These are phyloP conservation scores for Xylota segnis DNA, from an alignment of 2,888 invertebrate genomes.

Conservation along the genomic window DNA sequence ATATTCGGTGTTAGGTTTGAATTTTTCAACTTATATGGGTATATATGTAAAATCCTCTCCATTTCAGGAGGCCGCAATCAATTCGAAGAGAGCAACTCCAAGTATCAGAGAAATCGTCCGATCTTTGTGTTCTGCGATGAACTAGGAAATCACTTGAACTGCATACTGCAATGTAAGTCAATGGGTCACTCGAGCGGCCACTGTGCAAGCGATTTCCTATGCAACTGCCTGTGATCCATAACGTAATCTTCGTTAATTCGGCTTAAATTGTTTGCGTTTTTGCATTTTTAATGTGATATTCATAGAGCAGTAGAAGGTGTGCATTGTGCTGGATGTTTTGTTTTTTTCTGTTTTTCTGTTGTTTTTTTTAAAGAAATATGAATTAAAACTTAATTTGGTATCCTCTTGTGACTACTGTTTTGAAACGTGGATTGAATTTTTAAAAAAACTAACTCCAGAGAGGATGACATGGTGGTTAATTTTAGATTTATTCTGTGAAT, in stretches of 20 bases:
- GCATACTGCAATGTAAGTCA: constrained; percentile 78
- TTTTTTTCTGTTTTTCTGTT: no score
- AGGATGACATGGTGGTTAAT: constrained; percentile 48
- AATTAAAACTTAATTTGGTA: constrained; percentile 15
- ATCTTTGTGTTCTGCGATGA: constrained; percentile 79
- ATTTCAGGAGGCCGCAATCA: constrained; percentile 77
- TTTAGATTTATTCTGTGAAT: constrained; percentile 35
- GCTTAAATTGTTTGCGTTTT: constrained; percentile 45
- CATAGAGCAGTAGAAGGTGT: constrained; percentile 31
- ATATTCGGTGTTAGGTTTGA: constrained; percentile 62
- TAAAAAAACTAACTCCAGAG: not conserved
- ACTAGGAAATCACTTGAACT: constrained; percentile 79
- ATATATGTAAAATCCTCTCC: constrained; percentile 11
- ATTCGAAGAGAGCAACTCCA: constrained; percentile 77
- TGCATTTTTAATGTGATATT: constrained; percentile 49
- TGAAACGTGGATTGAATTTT: constrained; percentile 26
- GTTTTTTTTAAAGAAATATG: constrained; percentile 7
- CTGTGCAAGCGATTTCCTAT: constrained; percentile 79
- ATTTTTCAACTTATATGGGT: not conserved
- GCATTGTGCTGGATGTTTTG: not conserved
- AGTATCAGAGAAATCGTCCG: constrained; percentile 77
- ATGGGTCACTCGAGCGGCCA: constrained; percentile 78
- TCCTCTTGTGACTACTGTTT: not conserved
- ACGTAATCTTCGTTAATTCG: constrained; percentile 38
- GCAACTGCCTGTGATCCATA: constrained; percentile 77